A percentile compares a stretch with the other conserved stretches of the same genome.
These are phyloP conservation scores for Trachemys scripta DNA, from an alignment of 2,113 vertebrate species.

Conservation along the genomic window DNA sequence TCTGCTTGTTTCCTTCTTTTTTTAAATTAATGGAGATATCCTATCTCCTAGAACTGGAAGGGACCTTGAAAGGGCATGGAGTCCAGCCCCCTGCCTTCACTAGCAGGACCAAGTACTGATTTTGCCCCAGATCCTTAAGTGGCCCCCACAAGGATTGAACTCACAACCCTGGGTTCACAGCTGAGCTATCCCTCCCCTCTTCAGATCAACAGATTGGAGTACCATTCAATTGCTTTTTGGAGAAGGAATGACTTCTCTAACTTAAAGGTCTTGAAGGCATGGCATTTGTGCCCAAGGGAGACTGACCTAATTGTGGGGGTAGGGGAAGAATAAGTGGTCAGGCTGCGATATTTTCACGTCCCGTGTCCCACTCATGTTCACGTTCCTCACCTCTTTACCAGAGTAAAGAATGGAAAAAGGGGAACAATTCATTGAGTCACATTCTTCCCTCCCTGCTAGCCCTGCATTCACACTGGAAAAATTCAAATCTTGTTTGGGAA, in stretches of 20 bases:
- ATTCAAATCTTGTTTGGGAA: rapidly evolving
- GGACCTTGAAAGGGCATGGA: too few species aligned
- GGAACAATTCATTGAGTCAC: neutral
- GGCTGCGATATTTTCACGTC: rapidly evolving
- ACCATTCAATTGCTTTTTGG: neutral
- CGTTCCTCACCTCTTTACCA: neutral
- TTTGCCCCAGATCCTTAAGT: too few species aligned
- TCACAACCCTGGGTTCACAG: too few species aligned
- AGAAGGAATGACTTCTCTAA: neutral
- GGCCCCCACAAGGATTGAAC: too few species aligned
- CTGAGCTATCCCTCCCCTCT: too few species aligned
- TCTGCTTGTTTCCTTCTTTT: neutral
- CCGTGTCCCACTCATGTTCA: neutral
- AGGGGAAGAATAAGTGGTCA: neutral
- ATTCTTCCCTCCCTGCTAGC: neutral
- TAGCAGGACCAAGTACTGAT: too few species aligned
- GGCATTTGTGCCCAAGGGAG: neutral
- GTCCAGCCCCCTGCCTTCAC: too few species aligned
- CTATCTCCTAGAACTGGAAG: too few species aligned
- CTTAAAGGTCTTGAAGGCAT: neutral
- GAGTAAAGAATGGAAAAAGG: neutral
- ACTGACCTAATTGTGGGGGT: too few species aligned
- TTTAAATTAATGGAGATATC: too few species aligned
- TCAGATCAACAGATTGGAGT: neutral
- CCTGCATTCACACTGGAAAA: neutral